Evolutionary conservation across 2,797 vertebrate genomes (phyloP).

Genomic region (Alectoris magna): DNA sequence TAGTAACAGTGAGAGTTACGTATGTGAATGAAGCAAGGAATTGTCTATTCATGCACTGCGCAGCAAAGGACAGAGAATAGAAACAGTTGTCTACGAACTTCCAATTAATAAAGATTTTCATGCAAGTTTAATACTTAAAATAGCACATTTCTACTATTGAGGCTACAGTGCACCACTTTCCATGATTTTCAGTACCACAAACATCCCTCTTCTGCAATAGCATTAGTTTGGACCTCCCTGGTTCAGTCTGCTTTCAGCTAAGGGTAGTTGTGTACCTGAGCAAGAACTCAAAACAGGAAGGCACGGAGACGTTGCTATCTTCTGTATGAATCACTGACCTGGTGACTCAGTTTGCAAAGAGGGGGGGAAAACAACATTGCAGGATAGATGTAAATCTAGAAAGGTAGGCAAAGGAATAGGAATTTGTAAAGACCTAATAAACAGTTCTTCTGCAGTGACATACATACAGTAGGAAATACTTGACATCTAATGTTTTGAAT

Average conservation of each 20-base stretch:
- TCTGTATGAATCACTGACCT: not conserved
- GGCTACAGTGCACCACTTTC: not conserved
- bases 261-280: not conserved
- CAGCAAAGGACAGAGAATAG: not conserved
- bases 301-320: not conserved
- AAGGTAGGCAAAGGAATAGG: conserved; percentile 20
- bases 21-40: conserved; percentile 1
- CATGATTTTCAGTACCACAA: not conserved
- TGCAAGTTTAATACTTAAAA: not conserved
- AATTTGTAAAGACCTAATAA: conserved; percentile 24
- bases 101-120: not conserved
- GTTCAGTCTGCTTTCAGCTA: not conserved
- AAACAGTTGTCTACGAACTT: not conserved
- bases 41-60: not conserved
- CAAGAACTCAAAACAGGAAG: not conserved
- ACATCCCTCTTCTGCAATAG: not conserved
- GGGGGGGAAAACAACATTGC: not conserved
- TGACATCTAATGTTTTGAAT: not conserved
- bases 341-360: conserved; percentile 39
- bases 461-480: not conserved
- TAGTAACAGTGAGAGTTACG: not conserved
- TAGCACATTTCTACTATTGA: not conserved
- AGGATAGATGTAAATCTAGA: conserved; percentile 12
- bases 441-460: conserved; percentile 3
- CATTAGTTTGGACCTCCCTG: not conserved